Evolutionary conservation across 2,113 vertebrate genomes (phyloP), one percentile per base, ranked within the genome.

Genomic region (Ascaphus truei): DNA sequence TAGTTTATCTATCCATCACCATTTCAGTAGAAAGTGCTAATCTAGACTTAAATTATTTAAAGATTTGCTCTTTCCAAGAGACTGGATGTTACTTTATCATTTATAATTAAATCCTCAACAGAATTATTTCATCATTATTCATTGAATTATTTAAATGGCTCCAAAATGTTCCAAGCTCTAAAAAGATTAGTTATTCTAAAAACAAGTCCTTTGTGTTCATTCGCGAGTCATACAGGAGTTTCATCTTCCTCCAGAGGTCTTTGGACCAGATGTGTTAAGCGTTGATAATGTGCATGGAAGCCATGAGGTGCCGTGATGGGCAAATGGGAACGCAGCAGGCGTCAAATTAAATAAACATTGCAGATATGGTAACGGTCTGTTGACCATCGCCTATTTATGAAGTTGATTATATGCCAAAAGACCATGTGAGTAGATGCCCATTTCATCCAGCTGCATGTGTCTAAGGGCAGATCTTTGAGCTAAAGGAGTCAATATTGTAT

Each of bases 131-230:
- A 65, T 59, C 36, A 60, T 59, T 37, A 51, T 50, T 22, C 10
- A 5, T 18, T 71, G 11, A 69, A 74, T 64, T 43, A 69, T 72
- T 65, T n/a, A 74, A 34, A 20, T 50, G 27, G 16, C 16, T 69
- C 31, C 45, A 30, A 39, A 66, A 65, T 47, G 39, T 36, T 16
- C 8, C 39, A 53, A 47, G 37, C 25, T 20, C 25, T 59, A 37
- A 27, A 63, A 27, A 45, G 30, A 30, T 39, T 59, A 34, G 6
- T 60, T 29, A 60, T 53, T 23, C 16, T 56, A n/a, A 37, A 15
- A 11, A 55, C 20, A n/a, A 37, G 33, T 25, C 20, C 18, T 58
- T 13, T 15, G 13, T 25, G 50, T 13, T 8, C 27, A 8, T 18
- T 55, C 6, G 39, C 11, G n/a, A 48, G 22, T n/a, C 22, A 50